These are phyloP conservation scores for Lysiphlebus fabarum DNA, from an alignment of 1,140 invertebrate genomes.

Conservation along the genomic window DNA sequence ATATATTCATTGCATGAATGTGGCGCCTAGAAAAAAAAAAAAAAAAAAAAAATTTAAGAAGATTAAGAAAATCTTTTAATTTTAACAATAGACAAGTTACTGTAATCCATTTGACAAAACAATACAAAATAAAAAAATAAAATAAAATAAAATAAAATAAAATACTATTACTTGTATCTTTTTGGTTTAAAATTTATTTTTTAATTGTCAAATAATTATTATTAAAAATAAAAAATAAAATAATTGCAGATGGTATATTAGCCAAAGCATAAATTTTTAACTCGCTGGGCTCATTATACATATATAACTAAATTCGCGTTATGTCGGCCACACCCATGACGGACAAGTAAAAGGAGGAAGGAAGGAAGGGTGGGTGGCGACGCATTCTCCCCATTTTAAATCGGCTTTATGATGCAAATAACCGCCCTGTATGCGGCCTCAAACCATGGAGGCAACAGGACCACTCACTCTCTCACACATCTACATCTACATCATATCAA, in stretches of 20 bases:
- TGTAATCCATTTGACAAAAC: too few relatives aligned
- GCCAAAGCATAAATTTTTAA: constrained; percentile 12
- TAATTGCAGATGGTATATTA: too few relatives aligned
- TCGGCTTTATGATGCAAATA: constrained; percentile 41
- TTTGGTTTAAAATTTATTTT: background rate
- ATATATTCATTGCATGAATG: too few relatives aligned
- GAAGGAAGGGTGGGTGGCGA: constrained; percentile 13
- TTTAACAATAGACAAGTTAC: too few relatives aligned
- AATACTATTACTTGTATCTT: too few relatives aligned
- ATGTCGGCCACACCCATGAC: constrained; percentile 31
- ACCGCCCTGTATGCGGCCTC: constrained; percentile 22
- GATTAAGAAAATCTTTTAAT: too few relatives aligned
- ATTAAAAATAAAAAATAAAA: too few relatives aligned
- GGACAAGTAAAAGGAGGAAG: constrained; percentile 29
- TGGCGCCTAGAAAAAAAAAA: too few relatives aligned
- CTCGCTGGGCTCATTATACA: constrained; percentile 34
- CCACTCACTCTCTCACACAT: constrained; percentile 1
- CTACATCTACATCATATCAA: constrained; percentile 10
- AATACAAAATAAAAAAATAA: too few relatives aligned
- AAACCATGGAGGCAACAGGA: background rate
- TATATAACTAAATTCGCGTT: constrained; percentile 22
- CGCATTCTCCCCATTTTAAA: constrained; percentile 23
- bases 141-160: too few relatives aligned
- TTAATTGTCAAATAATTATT: background rate
- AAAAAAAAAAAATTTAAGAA: too few relatives aligned